phyloP scores from a whole-genome alignment of 2,888 invertebrate species.

The Apodemia zela region DNA sequence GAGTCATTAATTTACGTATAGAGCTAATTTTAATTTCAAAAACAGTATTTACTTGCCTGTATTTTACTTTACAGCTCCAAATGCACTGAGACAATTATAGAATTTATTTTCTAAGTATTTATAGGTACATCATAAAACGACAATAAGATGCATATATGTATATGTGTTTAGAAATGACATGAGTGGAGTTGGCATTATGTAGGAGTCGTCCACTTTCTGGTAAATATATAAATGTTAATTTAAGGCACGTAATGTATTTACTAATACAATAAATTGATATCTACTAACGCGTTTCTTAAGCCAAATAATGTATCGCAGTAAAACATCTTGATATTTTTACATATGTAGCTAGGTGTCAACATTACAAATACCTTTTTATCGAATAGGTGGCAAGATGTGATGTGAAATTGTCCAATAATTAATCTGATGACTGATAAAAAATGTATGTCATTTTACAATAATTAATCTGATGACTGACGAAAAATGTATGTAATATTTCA shows the following conservation, averaged over 20 bases:
- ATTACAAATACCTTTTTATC: slow-evolving; percentile 41
- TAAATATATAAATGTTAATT: slow-evolving; percentile 8
- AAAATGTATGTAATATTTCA: too few species aligned
- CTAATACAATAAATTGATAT: neutral
- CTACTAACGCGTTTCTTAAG: neutral
- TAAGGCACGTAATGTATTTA: neutral
- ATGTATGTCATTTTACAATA: too few species aligned
- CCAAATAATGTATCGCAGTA: slow-evolving; percentile 8
- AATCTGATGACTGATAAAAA: neutral
- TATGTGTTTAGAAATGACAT: neutral
- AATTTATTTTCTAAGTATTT: neutral
- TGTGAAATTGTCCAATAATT: slow-evolving; percentile 1
- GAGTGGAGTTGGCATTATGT: neutral
- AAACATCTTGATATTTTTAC: slow-evolving; percentile 50
- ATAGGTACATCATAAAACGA: neutral
- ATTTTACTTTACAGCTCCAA: too few species aligned
- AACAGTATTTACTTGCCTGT: too few species aligned
- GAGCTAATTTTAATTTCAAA: too few species aligned
- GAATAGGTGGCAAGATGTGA: too few species aligned
- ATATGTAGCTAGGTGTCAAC: slow-evolving; percentile 70
- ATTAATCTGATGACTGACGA: neutral
- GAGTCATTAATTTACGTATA: too few species aligned
- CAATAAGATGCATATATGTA: neutral
- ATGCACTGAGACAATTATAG: neutral
- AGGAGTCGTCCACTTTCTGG: neutral